A percentile compares a stretch with the other conserved stretches of the same genome.
These are phyloP conservation scores for Malurus cyaneus DNA, from an alignment of 2,113 vertebrate species.

Conservation along the genomic window DNA sequence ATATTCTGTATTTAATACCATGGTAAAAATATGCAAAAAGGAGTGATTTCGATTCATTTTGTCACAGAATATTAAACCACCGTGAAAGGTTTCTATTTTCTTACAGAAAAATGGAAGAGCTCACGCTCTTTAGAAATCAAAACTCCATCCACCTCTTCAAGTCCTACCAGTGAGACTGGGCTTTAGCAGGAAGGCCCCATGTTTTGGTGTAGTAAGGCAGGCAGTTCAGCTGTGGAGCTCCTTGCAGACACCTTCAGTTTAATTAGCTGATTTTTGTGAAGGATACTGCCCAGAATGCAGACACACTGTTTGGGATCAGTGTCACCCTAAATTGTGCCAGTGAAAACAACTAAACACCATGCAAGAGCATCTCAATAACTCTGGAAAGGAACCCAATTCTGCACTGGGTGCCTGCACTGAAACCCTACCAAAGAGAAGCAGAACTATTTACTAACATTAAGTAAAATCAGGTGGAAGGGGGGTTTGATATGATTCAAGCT, in stretches of 20 bases:
- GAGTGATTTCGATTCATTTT: not conserved
- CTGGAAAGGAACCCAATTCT: not conserved
- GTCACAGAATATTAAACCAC: not conserved
- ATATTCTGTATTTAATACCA: not conserved
- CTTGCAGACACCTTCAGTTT: not conserved
- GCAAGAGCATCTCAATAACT: not conserved
- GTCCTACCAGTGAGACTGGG: not conserved
- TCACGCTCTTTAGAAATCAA: not conserved
- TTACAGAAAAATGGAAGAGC: not conserved
- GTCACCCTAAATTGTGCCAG: not conserved
- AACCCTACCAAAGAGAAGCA: not conserved
- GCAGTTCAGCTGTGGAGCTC: not conserved
- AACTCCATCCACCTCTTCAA: not conserved
- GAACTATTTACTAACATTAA: not conserved
- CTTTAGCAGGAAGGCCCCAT: not conserved
- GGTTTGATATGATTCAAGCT: not conserved
- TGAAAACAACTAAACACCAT: not conserved
- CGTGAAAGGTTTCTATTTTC: not conserved
- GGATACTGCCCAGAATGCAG: not conserved
- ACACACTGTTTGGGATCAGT: no score
- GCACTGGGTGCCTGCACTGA: rapidly evolving
- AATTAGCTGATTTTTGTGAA: not conserved
- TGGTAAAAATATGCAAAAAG: not conserved
- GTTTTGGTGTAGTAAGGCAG: not conserved
- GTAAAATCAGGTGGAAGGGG: not conserved